A percentile compares a stretch with the other conserved stretches of the same genome.
These are phyloP conservation scores for Lasioglossum calceatum DNA, from an alignment of 2,888 invertebrate species.

Conservation along the genomic window DNA sequence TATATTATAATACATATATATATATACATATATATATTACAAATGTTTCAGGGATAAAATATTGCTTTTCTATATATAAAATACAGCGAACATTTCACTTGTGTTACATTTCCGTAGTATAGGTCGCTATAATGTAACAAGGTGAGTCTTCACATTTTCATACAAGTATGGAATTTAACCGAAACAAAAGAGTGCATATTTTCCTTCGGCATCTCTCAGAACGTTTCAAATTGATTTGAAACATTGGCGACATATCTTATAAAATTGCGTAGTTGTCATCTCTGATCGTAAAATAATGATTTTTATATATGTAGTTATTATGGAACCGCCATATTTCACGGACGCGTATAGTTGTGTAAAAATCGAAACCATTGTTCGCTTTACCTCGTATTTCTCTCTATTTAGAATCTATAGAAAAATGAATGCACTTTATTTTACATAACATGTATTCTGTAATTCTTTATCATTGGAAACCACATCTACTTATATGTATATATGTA, in stretches of 20 bases:
- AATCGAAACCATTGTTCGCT: conserved; percentile 11
- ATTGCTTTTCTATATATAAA: conserved; percentile 36
- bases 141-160: conserved; percentile 28
- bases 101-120: conserved; percentile 14
- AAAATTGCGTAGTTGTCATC: conserved; percentile 14
- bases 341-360: conserved; percentile 8
- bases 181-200: not conserved
- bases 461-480: conserved; percentile 8
- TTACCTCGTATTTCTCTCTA: conserved; percentile 21
- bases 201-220: not conserved
- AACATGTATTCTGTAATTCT: conserved; percentile 5
- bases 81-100: conserved; percentile 23
- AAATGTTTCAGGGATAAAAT: conserved; percentile 25
- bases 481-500: not conserved
- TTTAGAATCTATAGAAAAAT: conserved; percentile 4
- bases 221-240: not conserved
- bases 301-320: conserved; percentile 28
- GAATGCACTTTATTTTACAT: not conserved
- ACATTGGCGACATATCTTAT: not conserved
- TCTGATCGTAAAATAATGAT: conserved; percentile 9
- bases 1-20: conserved; percentile 34
- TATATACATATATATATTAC: conserved; percentile 16
- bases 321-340: not conserved
- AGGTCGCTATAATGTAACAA: conserved; percentile 24
- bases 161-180: not conserved